Base-by-base conservation (phyloP, 2,888 invertebrate genomes). In the Eupithecia abbreviata region DNA sequence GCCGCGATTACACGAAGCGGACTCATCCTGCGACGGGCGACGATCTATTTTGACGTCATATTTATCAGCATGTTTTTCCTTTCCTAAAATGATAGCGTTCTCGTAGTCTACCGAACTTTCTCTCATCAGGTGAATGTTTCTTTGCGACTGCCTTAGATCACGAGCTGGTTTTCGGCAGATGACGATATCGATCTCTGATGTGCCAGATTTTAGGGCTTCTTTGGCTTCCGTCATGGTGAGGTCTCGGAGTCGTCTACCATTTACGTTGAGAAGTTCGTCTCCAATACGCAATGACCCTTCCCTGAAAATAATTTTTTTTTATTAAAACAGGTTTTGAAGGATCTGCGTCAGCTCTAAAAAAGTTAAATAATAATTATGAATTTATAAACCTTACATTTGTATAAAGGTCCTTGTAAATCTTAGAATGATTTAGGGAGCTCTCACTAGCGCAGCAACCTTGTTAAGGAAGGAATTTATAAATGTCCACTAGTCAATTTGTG, bases 81-180 rank as follows among this genome's bases (percentile, higher is more conserved):
- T 94, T 77, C 95, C 95, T 81, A 95, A 91, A 77, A 96, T 95
- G 74, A 95, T 93, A 66, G 94, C 96, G 86, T 96, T 96, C 85
- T 97, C 97, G 83, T 97, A 97, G 91, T 97, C 97, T 2, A 97
- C 97, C 47, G 96, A 96, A 87, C 96, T 97, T 90, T 97, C 97
- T 79, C 95, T 95, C 95, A 97, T 95, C 75, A 93, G 80, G 10
- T 88, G 78, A 9, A 87, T 81, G 58, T 82, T 90, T 79, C 85
- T 89, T 80, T 89, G 90, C 5, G 89, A 82, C n/a, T 90, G 90
- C 79, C 86, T 87, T 10, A 79, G 70, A 70, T 90, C 89, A 15
- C 85, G 76, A 13, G 83, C 70, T 3, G 83, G 80, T 85, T 91
- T 92, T 65, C 92, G 94, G 75, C 96, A 96, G 73, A 97, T 96